These are phyloP conservation scores for Drosophila setifemur DNA, from an alignment of 1,140 invertebrate species.

Conservation along the genomic window DNA sequence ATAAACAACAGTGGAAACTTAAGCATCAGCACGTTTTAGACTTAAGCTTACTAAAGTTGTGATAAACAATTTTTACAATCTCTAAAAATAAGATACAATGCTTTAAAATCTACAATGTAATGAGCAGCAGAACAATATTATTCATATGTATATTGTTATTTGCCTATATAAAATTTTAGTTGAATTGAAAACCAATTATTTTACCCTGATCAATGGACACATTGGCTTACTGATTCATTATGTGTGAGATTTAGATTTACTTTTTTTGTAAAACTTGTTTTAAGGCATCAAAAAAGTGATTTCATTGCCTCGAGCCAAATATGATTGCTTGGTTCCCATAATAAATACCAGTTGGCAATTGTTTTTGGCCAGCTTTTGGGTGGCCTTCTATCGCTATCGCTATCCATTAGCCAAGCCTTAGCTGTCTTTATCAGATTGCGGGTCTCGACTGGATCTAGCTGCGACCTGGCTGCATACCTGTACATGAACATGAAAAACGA, in stretches of 20 bases:
- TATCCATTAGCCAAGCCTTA: conserved; percentile 21
- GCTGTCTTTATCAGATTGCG: conserved; percentile 24
- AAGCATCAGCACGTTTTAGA: conserved; percentile 5
- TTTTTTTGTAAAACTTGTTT: too few species aligned
- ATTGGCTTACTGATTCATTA: too few species aligned
- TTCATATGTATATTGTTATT: too few species aligned
- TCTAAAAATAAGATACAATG: too few species aligned
- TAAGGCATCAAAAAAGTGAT: too few species aligned
- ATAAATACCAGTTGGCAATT: background rate
- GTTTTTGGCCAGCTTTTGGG: conserved; percentile 8
- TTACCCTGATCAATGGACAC: too few species aligned
- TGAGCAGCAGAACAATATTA: too few species aligned
- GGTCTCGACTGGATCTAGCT: background rate
- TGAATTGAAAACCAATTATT: too few species aligned
- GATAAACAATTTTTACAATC: background rate
- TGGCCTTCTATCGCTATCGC: conserved; percentile 24
- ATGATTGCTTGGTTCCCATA: conserved; percentile 6
- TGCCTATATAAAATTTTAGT: too few species aligned
- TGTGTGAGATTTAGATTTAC: too few species aligned
- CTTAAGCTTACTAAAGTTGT: background rate
- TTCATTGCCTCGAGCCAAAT: background rate
- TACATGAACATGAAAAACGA: conserved; percentile 22
- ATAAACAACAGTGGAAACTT: background rate
- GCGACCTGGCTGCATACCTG: background rate
- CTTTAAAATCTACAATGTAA: too few species aligned